Evolutionary conservation across 2,797 vertebrate genomes (phyloP).

Genomic region (Phalloptychus januarius): DNA sequence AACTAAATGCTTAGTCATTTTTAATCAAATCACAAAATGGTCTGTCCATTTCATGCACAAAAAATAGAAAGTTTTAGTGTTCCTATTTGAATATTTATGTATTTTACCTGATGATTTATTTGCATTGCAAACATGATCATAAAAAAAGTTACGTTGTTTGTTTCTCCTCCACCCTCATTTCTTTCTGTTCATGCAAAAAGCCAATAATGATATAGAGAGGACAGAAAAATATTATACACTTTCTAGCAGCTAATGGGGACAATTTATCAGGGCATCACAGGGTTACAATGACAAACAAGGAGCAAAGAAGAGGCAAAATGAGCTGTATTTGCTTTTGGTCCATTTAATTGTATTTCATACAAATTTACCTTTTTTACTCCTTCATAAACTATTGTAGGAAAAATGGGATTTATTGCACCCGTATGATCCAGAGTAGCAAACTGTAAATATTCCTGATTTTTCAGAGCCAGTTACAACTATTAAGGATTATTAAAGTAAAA

Average conservation of each 20-base stretch:
- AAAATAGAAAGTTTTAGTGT: constrained; percentile 9
- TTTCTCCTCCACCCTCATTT: too few relatives aligned
- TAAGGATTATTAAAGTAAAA: background rate
- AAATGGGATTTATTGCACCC: background rate
- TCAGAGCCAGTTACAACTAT: background rate
- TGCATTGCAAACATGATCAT: constrained; percentile 17
- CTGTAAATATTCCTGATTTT: background rate
- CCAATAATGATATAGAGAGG: background rate
- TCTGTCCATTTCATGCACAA: background rate
- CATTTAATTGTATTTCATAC: background rate
- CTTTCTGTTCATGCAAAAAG: background rate
- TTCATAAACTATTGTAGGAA: background rate
- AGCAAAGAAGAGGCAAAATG: background rate
- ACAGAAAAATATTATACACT: background rate
- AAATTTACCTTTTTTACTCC: background rate
- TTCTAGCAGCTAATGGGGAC: background rate
- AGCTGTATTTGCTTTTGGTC: background rate
- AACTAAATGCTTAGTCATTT: background rate
- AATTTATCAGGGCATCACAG: background rate
- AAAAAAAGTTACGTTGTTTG: constrained; percentile 2
- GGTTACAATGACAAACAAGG: background rate
- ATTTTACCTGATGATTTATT: constrained; percentile 13
- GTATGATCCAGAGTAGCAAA: background rate
- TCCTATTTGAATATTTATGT: background rate
- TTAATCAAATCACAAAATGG: background rate